Percentiles rank a stretch among this genome's conserved stretches.
These are phyloP conservation scores for Dasyornis broadbenti DNA, from an alignment of 2,113 vertebrate species.

Conservation along the genomic window DNA sequence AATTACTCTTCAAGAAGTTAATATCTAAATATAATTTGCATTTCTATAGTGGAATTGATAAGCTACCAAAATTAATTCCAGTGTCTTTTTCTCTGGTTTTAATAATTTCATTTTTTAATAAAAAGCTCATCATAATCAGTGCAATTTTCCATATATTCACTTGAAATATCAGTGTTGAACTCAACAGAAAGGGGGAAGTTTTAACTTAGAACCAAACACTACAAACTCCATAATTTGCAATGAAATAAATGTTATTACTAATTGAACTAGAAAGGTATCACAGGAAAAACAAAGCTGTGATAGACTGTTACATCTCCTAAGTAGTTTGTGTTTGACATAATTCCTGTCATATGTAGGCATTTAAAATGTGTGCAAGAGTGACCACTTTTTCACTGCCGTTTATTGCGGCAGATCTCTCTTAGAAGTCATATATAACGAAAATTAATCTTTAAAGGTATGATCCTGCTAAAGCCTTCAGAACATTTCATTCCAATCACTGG, in stretches of 20 bases:
- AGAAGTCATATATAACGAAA: slow-evolving; percentile 29
- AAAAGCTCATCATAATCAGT: neutral
- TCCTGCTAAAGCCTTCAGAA: neutral
- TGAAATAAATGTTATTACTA: neutral
- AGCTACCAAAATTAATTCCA: neutral
- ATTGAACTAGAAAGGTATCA: neutral
- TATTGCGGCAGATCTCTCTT: slow-evolving; percentile 23
- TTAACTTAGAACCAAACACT: neutral
- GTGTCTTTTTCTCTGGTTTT: neutral
- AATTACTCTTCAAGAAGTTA: neutral
- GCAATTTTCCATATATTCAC: neutral
- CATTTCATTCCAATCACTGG: neutral
- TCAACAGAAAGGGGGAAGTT: neutral
- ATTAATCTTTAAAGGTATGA: neutral
- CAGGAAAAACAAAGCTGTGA: neutral
- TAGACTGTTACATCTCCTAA: neutral
- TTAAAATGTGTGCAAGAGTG: neutral
- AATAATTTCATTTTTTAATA: neutral
- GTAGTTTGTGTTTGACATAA: neutral
- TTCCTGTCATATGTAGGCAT: neutral
- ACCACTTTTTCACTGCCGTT: neutral
- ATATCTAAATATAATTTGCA: neutral
- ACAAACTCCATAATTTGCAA: neutral
- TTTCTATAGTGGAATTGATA: neutral
- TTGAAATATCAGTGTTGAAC: neutral